A percentile compares a stretch with the other conserved stretches of the same genome.
Conservation (phyloP, 2,888 invertebrate genomes). For the Agrotis puta region DNA sequence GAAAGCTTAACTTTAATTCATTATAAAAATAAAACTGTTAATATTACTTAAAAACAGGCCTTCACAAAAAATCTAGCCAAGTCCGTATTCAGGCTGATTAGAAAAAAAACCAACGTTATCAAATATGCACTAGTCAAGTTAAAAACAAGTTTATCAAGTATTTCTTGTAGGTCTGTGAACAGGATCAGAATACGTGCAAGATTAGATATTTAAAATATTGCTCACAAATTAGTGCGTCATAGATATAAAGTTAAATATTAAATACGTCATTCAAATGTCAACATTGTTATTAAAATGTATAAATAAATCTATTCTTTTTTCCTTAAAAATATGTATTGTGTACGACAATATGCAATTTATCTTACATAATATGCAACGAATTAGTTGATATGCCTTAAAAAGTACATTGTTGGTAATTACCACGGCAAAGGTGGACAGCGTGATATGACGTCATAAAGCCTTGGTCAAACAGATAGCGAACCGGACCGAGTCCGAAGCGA, state of each 20-base stretch:
- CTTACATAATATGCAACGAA: no score
- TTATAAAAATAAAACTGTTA: neutral
- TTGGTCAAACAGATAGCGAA: no score
- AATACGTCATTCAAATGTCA: neutral
- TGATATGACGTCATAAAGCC: no score
- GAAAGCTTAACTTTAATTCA: neutral
- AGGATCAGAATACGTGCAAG: constrained; percentile 19
- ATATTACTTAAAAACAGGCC: neutral
- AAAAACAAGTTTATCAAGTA: constrained; percentile 43
- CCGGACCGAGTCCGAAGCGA: no score
- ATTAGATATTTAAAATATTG: constrained; percentile 29
- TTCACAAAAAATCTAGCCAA: neutral
- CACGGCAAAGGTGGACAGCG: no score
- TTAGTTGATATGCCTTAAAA: no score
- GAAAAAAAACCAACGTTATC: constrained; percentile 19
- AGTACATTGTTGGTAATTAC: no score
- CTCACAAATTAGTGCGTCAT: constrained; percentile 23
- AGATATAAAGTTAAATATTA: neutral
- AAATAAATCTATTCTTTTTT: neutral
- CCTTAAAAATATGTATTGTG: no score
- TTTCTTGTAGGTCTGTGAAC: constrained; percentile 35
- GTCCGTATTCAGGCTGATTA: neutral
- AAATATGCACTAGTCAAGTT: constrained; percentile 39
- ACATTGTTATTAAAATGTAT: neutral
- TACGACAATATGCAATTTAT: no score